Percentiles rank a stretch among this genome's conserved stretches.
These are phyloP conservation scores for Euschistus heros DNA, from an alignment of 1,140 invertebrate genomes.

Conservation along the genomic window DNA sequence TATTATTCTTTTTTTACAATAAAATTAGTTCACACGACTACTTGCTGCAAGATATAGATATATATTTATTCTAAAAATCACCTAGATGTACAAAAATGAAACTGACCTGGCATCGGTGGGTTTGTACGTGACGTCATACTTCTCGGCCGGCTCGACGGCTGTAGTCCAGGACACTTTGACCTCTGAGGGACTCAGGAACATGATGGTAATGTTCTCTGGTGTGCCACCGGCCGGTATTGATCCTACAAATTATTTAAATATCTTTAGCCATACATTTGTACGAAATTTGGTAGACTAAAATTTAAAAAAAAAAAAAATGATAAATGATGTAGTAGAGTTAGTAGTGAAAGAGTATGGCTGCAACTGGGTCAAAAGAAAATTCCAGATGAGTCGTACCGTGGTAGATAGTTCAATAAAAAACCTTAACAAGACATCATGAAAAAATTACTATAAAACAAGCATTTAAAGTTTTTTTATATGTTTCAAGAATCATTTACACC, in stretches of 20 bases:
- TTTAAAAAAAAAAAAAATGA: neutral
- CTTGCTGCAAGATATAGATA: no score
- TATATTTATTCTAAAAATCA: no score
- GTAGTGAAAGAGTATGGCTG: neutral
- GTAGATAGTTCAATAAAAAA: no score
- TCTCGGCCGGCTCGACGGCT: slow-evolving; percentile 59
- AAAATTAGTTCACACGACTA: no score
- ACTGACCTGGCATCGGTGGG: slow-evolving; percentile 65
- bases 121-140: slow-evolving; percentile 76
- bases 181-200: slow-evolving; percentile 68
- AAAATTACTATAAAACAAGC: no score
- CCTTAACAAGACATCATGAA: no score
- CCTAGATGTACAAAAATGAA: neutral
- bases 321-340: neutral
- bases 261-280: no score
- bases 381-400: no score
- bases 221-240: slow-evolving; percentile 61
- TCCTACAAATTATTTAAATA: slow-evolving; percentile 46
- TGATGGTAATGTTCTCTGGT: slow-evolving; percentile 75
- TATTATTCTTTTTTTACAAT: no score
- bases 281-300: neutral
- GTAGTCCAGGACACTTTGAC: slow-evolving; percentile 74
- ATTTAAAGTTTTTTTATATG: no score
- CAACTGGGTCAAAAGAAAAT: no score
- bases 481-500: no score